These are phyloP conservation scores for Neodiprion fabricii DNA, from an alignment of 1,140 invertebrate species.

Conservation along the genomic window DNA sequence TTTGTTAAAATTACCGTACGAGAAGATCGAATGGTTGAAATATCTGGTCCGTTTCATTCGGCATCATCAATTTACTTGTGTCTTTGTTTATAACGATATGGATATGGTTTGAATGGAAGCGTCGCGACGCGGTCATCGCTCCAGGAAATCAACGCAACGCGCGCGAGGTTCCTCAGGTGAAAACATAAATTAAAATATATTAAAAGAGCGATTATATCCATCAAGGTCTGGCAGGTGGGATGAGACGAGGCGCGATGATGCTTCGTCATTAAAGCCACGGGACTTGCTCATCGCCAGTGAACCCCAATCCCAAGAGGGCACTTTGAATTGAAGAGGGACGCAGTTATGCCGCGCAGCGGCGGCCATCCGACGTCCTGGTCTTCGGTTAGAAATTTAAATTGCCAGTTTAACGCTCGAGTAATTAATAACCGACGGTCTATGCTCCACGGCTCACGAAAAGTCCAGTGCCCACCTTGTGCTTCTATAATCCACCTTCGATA, in stretches of 20 bases:
- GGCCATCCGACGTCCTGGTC: neutral
- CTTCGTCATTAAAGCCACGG: slow-evolving; percentile 35
- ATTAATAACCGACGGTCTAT: slow-evolving; percentile 4
- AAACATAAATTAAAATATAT: slow-evolving; percentile 48
- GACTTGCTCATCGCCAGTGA: neutral
- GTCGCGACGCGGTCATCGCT: slow-evolving; percentile 18
- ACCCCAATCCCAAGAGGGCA: neutral
- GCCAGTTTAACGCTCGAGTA: slow-evolving; percentile 2
- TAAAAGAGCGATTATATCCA: slow-evolving; percentile 35
- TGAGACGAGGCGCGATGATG: slow-evolving; percentile 34
- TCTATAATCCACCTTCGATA: too few relatives aligned
- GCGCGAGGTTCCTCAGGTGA: slow-evolving; percentile 31
- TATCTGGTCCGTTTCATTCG: too few relatives aligned
- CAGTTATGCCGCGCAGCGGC: neutral
- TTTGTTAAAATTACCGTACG: too few relatives aligned
- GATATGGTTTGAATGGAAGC: neutral
- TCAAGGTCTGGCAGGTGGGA: slow-evolving; percentile 38
- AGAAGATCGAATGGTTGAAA: too few relatives aligned
- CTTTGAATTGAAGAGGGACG: slow-evolving; percentile 17
- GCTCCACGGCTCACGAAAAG: neutral
- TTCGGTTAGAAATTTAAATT: slow-evolving; percentile 15
- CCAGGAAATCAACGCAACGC: slow-evolving; percentile 32
- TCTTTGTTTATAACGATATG: too few relatives aligned
- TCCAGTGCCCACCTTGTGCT: neutral
- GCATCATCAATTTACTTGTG: too few relatives aligned